A percentile compares a stretch with the other conserved stretches of the same genome.
Conservation (phyloP, 2,113 vertebrate genomes). For the Pelodiscus sinensis region DNA sequence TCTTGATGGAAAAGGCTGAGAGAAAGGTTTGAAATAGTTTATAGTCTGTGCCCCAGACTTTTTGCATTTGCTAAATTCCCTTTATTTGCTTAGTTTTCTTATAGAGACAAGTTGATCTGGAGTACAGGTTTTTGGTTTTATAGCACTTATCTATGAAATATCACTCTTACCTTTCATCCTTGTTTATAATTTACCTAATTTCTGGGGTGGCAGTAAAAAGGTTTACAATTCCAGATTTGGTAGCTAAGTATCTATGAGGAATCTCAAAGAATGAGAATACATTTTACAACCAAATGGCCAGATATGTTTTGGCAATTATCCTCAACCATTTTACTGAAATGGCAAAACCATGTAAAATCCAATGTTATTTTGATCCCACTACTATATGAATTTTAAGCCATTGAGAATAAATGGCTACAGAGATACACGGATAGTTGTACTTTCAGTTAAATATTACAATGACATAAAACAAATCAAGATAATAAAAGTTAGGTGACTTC, state of each 20-base stretch:
- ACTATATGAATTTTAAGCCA: accelerated
- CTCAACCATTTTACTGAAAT: background rate
- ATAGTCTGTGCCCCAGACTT: background rate
- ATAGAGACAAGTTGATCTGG: background rate
- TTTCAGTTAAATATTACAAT: background rate
- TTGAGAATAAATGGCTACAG: background rate
- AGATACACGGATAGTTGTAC: background rate
- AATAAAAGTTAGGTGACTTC: background rate
- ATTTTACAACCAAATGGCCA: background rate
- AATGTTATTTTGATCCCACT: background rate
- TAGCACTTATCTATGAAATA: background rate
- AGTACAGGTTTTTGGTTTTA: background rate
- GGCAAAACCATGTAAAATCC: accelerated
- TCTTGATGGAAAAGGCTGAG: background rate
- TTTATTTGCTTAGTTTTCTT: constrained; percentile 14
- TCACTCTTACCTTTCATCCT: background rate
- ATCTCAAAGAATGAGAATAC: background rate
- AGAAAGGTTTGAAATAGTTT: background rate
- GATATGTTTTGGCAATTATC: background rate
- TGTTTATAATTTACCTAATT: background rate
- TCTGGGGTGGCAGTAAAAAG: background rate
- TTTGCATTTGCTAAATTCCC: background rate
- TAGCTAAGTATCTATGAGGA: background rate
- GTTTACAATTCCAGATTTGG: background rate
- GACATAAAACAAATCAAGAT: background rate